phyloP scores from a whole-genome alignment of 2,797 vertebrate species.

The Euphonia xanthogaster region DNA sequence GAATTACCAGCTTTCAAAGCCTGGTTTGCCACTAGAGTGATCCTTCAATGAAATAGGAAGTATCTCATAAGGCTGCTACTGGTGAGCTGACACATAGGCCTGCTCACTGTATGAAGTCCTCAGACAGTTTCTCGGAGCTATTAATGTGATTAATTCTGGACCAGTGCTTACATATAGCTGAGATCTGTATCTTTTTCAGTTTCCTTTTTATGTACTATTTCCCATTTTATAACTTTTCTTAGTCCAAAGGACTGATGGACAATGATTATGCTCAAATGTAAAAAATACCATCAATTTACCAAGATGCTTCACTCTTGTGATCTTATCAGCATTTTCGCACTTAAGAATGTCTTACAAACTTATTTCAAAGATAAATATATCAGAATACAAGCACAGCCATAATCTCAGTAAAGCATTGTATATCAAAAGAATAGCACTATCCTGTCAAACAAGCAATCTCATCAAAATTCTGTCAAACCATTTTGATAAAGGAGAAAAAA shows the following conservation, averaged over 20 bases:
- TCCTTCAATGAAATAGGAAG: background rate
- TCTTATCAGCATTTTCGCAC: background rate
- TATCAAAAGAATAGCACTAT: background rate
- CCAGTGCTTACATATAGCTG: background rate
- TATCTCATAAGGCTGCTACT: background rate
- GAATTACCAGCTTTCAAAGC: background rate
- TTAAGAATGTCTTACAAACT: background rate
- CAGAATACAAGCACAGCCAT: background rate
- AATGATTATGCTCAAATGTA: background rate
- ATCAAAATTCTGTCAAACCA: constrained; percentile 40
- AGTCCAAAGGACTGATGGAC: background rate
- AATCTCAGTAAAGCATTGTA: constrained; percentile 11
- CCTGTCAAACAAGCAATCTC: background rate
- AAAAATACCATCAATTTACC: background rate
- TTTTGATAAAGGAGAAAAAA: constrained; percentile 22
- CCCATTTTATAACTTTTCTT: background rate
- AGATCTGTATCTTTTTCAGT: background rate
- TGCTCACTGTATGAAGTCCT: background rate
- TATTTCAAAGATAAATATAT: constrained; percentile 25
- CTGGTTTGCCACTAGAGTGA: background rate
- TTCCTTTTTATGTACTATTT: background rate
- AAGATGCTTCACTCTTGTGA: background rate
- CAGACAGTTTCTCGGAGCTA: background rate
- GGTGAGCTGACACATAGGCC: background rate
- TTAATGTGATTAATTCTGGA: background rate